phyloP scores from a whole-genome alignment of 2,888 invertebrate species.

The Trissolcus japonicus region DNA sequence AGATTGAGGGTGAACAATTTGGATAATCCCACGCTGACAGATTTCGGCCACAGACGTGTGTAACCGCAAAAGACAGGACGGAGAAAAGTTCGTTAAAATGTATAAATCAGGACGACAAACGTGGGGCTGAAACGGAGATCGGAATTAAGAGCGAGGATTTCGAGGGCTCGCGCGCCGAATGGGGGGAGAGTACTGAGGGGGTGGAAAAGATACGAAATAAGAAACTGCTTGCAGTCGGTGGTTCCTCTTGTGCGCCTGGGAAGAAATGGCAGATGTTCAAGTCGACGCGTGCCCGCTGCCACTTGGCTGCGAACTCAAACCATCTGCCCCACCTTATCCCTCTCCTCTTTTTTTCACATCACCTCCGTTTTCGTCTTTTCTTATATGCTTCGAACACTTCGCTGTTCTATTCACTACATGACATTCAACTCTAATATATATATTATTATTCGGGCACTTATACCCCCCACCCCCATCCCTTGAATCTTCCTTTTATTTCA shows the following conservation, averaged over 20 bases:
- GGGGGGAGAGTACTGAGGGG: conserved; percentile 53
- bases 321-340: conserved; percentile 69
- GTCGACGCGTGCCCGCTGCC: conserved; percentile 76
- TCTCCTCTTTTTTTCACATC: conserved; percentile 59
- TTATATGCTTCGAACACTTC: conserved; percentile 30
- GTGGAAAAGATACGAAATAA: conserved; percentile 66
- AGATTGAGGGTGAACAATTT: background rate
- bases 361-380: conserved; percentile 54
- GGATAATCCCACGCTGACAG: background rate
- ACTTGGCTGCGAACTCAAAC: conserved; percentile 73
- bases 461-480: no score
- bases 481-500: no score
- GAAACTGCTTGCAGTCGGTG: conserved; percentile 66
- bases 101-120: conserved; percentile 5
- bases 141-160: conserved; percentile 2
- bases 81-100: background rate
- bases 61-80: background rate
- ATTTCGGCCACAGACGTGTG: background rate
- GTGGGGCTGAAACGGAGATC: background rate
- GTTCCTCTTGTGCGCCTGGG: conserved; percentile 61
- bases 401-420: conserved; percentile 48
- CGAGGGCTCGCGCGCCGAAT: background rate
- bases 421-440: conserved; percentile 53
- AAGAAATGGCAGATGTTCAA: conserved; percentile 74
- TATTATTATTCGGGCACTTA: conserved; percentile 6